Percentiles rank a stretch among this genome's conserved stretches.
phyloP scores from a whole-genome alignment of 2,888 invertebrate species.

The Trachelus iudaicus region DNA sequence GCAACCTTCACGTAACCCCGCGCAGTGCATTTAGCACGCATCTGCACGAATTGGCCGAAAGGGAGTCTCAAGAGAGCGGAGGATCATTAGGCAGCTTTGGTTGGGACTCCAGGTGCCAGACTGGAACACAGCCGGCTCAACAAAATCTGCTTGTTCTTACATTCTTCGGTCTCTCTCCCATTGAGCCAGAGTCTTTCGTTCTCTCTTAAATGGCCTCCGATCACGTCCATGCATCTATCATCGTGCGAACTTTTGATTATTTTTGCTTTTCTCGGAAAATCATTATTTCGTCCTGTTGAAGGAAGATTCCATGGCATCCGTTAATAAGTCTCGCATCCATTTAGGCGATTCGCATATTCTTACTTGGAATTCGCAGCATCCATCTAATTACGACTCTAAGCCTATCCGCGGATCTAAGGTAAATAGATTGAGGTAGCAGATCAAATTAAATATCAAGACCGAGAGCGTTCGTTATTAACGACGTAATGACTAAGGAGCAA shows the following conservation, averaged over 20 bases:
- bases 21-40: not conserved
- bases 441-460: not conserved
- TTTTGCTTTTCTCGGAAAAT: too few species aligned
- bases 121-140: not conserved
- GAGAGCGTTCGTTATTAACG: conserved; percentile 19
- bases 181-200: not conserved
- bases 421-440: not conserved
- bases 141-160: not conserved
- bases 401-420: not conserved
- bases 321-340: too few species aligned
- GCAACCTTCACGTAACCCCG: not conserved
- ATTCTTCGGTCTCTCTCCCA: not conserved
- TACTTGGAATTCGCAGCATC: not conserved
- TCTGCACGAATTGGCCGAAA: not conserved
- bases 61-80: not conserved
- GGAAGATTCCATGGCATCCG: too few species aligned
- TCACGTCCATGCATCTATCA: not conserved
- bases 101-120: too few species aligned
- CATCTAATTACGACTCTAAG: not conserved
- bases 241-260: too few species aligned
- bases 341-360: too few species aligned
- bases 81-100: not conserved
- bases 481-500: conserved; percentile 18
- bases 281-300: too few species aligned
- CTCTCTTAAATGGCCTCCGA: not conserved